These are phyloP conservation scores for Esox masquinongy DNA, from an alignment of 2,797 vertebrate species.

Conservation along the genomic window DNA sequence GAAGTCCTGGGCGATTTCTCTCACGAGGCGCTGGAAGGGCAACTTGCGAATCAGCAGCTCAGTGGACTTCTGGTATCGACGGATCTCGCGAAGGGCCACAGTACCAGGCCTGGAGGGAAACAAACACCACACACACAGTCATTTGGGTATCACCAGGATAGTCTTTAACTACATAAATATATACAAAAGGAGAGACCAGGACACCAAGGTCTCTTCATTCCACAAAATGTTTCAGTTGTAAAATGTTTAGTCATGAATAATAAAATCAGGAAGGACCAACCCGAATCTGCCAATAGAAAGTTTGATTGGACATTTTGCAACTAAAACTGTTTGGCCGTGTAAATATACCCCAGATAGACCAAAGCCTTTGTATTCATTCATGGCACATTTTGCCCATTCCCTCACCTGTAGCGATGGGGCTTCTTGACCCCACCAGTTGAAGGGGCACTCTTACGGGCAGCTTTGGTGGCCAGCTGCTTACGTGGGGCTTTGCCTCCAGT, in stretches of 20 bases:
- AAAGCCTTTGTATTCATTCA: neutral
- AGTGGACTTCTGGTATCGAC: constrained; percentile 84
- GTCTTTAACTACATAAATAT: neutral
- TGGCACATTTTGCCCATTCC: neutral
- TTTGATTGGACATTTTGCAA: too few species aligned
- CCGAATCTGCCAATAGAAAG: too few species aligned
- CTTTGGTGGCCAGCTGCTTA: constrained; percentile 82
- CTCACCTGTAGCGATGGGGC: constrained; percentile 82
- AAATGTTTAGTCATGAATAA: too few species aligned
- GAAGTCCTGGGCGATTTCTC: constrained; percentile 85
- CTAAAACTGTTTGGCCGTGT: neutral
- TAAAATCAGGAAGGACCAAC: too few species aligned
- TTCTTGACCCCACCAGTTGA: constrained; percentile 85
- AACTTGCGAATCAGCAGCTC: constrained; percentile 83
- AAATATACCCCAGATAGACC: neutral
- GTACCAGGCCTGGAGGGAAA: constrained; percentile 73
- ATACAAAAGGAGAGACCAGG: neutral
- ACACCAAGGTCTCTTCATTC: too few species aligned
- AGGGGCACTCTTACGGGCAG: constrained; percentile 82
- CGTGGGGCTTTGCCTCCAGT: constrained; percentile 84
- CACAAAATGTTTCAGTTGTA: too few species aligned
- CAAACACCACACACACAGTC: neutral
- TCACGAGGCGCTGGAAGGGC: constrained; percentile 84
- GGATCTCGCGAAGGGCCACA: constrained; percentile 83
- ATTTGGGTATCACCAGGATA: neutral